phyloP scores from a whole-genome alignment of 2,888 invertebrate species.

The Hylaea fasciaria region DNA sequence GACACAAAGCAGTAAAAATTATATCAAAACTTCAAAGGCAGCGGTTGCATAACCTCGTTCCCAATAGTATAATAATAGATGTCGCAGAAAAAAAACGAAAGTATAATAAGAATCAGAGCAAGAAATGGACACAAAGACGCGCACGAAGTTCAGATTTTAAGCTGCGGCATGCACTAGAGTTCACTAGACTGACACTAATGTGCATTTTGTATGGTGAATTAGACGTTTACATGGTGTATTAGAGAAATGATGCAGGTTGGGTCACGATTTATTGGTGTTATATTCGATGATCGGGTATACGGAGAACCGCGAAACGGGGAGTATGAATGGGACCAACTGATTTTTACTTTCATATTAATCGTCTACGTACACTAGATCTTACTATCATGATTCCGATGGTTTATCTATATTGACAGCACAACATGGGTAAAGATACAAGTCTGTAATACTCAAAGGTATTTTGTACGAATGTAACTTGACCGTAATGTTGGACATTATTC shows the following conservation, averaged over 20 bases:
- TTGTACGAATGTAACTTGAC: too few species aligned
- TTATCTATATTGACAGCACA: too few species aligned
- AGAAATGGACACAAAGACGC: conserved; percentile 78
- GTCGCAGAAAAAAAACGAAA: conserved; percentile 83
- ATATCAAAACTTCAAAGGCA: conserved; percentile 81
- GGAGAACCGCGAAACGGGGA: too few species aligned
- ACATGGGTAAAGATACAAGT: too few species aligned
- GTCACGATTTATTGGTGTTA: not conserved
- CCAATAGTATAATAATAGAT: conserved; percentile 81
- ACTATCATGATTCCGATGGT: too few species aligned
- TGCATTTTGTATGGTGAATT: conserved; percentile 21
- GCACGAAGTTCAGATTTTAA: conserved; percentile 54
- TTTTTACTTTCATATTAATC: too few species aligned
- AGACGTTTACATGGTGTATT: conserved; percentile 5
- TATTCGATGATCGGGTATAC: not conserved
- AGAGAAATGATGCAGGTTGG: not conserved
- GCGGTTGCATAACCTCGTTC: conserved; percentile 81
- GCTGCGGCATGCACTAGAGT: conserved; percentile 12
- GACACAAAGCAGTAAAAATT: conserved; percentile 79
- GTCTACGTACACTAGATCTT: too few species aligned
- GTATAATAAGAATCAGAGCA: conserved; percentile 79
- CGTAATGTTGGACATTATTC: too few species aligned
- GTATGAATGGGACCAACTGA: too few species aligned
- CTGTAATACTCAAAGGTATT: too few species aligned
- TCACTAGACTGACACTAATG: conserved; percentile 27